A percentile compares a stretch with the other conserved stretches of the same genome.
phyloP scores from a whole-genome alignment of 2,113 vertebrate species.

The Plotosus lineatus region DNA sequence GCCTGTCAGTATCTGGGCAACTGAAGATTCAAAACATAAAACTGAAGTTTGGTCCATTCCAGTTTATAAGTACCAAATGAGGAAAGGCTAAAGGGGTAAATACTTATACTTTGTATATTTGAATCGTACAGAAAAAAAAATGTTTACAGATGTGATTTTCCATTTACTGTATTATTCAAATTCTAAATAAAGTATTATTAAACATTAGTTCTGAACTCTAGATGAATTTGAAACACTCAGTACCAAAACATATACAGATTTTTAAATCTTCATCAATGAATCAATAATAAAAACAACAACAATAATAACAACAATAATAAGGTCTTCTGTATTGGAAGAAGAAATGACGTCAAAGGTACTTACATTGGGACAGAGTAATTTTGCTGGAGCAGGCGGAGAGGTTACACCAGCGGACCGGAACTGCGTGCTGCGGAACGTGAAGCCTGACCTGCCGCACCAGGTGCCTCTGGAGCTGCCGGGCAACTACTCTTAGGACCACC shows the following conservation, averaged over 20 bases:
- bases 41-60: background rate
- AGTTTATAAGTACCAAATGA: background rate
- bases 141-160: too few species aligned
- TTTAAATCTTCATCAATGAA: too few species aligned
- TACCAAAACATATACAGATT: background rate
- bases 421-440: conserved; percentile 48
- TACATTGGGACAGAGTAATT: conserved; percentile 77
- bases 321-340: too few species aligned
- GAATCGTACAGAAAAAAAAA: background rate
- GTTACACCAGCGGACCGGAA: conserved; percentile 72
- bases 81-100: too few species aligned
- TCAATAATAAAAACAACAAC: too few species aligned
- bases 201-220: background rate
- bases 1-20: background rate
- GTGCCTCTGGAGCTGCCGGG: conserved; percentile 57
- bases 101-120: background rate
- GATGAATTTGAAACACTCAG: background rate
- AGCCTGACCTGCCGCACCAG: conserved; percentile 45
- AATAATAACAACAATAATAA: too few species aligned
- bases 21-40: background rate
- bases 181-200: too few species aligned
- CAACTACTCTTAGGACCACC: conserved; percentile 64
- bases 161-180: too few species aligned
- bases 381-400: conserved; percentile 82
- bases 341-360: conserved; percentile 55